Evolutionary conservation across 1,140 invertebrate species (phyloP).

Genomic region (Dreissena polymorpha): DNA sequence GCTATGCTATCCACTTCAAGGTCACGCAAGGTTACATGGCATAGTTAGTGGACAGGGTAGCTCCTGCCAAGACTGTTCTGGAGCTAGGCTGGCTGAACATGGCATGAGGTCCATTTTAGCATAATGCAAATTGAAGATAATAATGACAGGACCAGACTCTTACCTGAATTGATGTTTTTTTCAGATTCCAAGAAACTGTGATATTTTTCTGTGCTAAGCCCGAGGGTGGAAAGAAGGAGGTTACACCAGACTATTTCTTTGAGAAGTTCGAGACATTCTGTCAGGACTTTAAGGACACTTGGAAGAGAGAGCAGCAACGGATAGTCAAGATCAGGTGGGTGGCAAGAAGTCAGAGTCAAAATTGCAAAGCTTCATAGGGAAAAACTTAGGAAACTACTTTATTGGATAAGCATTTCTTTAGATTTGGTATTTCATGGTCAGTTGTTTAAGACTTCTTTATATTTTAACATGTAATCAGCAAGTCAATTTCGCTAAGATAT

Average conservation of each 20-base stretch:
- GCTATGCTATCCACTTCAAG: too few relatives aligned
- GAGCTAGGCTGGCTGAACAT: too few relatives aligned
- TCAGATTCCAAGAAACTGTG: slow-evolving; percentile 89
- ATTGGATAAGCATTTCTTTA: too few relatives aligned
- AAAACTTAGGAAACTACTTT: not conserved
- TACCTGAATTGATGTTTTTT: slow-evolving; percentile 52
- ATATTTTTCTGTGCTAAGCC: slow-evolving; percentile 93
- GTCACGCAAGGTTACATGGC: too few relatives aligned
- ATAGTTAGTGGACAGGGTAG: too few relatives aligned
- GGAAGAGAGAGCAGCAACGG: slow-evolving; percentile 94
- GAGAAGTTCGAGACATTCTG: slow-evolving; percentile 93
- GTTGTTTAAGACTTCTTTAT: too few relatives aligned
- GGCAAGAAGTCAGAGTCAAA: not conserved
- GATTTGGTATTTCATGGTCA: too few relatives aligned
- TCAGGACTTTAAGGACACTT: slow-evolving; percentile 96
- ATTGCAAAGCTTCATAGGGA: not conserved
- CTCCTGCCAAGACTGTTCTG: too few relatives aligned
- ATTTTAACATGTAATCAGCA: too few relatives aligned
- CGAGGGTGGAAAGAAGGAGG: slow-evolving; percentile 87
- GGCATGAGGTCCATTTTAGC: too few relatives aligned
- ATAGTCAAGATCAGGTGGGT: slow-evolving; percentile 90
- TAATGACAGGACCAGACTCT: not conserved
- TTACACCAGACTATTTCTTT: slow-evolving; percentile 93
- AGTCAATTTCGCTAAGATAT: too few relatives aligned
- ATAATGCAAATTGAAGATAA: too few relatives aligned